These are phyloP conservation scores for Microcebus tavaratra DNA, from an alignment of 2,113 vertebrate species.

Conservation along the genomic window DNA sequence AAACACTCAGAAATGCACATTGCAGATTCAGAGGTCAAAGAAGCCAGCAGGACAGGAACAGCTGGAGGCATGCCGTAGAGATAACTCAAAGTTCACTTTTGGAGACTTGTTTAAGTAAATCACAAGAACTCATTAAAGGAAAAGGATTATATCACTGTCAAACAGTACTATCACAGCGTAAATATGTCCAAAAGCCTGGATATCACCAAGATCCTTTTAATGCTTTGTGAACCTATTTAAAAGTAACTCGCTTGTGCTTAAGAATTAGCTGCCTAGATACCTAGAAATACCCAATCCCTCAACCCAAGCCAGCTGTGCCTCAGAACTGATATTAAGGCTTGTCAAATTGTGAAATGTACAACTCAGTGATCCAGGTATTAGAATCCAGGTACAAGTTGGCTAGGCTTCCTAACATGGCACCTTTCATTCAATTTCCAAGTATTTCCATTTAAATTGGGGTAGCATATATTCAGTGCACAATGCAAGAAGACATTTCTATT, in stretches of 20 bases:
- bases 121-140: background rate
- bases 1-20: background rate
- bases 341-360: background rate
- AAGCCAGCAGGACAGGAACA: background rate
- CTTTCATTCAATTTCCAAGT: background rate
- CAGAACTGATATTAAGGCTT: background rate
- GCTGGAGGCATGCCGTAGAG: fast-evolving
- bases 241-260: background rate
- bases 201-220: background rate
- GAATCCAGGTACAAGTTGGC: background rate
- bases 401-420: background rate
- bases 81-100: background rate
- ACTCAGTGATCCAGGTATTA: background rate
- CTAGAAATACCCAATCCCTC: background rate
- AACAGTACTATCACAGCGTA: background rate
- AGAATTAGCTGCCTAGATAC: background rate
- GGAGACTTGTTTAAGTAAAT: background rate
- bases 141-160: background rate
- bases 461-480: background rate
- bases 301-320: background rate
- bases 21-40: background rate
- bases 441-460: background rate
- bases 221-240: background rate
- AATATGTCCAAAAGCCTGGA: background rate
- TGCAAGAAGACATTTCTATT: background rate